A percentile compares a stretch with the other conserved stretches of the same genome.
Conservation (phyloP, 2,888 invertebrate species). For the Agrotis exclamationis region DNA sequence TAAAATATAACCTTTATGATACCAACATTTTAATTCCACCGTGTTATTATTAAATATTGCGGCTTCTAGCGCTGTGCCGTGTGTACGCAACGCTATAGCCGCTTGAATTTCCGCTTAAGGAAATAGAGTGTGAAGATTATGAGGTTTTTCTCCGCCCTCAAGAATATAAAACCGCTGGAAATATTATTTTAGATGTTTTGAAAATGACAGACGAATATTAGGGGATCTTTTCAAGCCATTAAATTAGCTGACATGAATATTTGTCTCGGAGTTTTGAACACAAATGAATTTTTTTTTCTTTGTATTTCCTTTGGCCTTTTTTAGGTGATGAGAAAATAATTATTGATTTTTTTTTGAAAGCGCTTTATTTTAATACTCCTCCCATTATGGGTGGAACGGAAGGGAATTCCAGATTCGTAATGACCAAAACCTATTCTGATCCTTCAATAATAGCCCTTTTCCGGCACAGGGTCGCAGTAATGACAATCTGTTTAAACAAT, state of each 20-base stretch:
- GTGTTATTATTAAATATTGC: conserved; percentile 34
- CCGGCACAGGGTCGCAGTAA: too few species aligned
- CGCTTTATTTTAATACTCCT: too few species aligned
- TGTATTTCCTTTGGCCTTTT: too few species aligned
- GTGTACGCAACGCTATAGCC: conserved; percentile 39
- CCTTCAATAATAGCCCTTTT: too few species aligned
- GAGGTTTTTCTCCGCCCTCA: conserved; percentile 16
- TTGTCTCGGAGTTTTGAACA: too few species aligned
- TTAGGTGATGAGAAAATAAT: too few species aligned
- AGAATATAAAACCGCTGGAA: conserved; percentile 23
- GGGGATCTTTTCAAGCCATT: neutral
- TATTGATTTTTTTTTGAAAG: too few species aligned
- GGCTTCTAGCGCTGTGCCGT: conserved; percentile 23
- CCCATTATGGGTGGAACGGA: too few species aligned
- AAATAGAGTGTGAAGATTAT: conserved; percentile 61
- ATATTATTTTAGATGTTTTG: conserved; percentile 14
- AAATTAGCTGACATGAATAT: neutral
- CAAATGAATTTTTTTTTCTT: too few species aligned
- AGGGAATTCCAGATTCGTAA: too few species aligned
- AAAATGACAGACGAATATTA: neutral
- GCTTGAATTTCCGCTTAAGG: conserved; percentile 49
- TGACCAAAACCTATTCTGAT: too few species aligned
- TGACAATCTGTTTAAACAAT: too few species aligned
- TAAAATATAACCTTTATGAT: neutral
- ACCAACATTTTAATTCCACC: conserved; percentile 8